Conservation (phyloP, 2,797 vertebrate species). For the Syncerus caffer region DNA sequence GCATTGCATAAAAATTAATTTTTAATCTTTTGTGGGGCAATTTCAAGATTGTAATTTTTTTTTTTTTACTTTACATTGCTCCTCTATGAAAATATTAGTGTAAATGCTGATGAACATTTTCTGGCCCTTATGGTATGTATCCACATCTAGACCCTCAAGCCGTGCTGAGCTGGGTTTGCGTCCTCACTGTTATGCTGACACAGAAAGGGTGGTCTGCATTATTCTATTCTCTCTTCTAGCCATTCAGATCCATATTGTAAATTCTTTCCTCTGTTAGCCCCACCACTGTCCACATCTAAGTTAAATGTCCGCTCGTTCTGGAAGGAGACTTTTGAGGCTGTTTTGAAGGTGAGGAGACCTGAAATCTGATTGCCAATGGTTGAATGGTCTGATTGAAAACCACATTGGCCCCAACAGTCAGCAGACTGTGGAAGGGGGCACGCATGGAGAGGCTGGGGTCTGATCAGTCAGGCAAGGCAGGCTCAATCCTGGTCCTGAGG, state of each 20-base stretch:
- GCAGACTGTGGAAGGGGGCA: no score
- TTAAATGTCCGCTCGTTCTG: not conserved
- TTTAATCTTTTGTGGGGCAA: not conserved
- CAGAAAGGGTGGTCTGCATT: not conserved
- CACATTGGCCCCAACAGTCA: no score
- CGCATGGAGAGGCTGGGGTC: not conserved
- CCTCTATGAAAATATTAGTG: not conserved
- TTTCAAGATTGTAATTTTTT: not conserved
- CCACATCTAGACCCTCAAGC: not conserved
- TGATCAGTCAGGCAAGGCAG: not conserved
- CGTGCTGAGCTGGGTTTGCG: accelerated
- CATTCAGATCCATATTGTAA: no score
- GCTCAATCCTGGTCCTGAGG: not conserved
- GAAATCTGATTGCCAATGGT: not conserved
- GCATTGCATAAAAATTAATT: not conserved
- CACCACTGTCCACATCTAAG: not conserved
- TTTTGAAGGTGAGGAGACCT: not conserved
- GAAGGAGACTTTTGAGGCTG: not conserved
- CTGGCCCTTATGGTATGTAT: not conserved
- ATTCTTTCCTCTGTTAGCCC: not conserved
- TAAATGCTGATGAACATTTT: not conserved
- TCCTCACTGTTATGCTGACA: not conserved
- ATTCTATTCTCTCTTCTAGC: not conserved
- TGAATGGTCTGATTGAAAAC: not conserved
- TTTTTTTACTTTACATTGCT: not conserved